Evolutionary conservation across 2,113 vertebrate genomes (phyloP).

Genomic region (Nycticryphes semicollaris): DNA sequence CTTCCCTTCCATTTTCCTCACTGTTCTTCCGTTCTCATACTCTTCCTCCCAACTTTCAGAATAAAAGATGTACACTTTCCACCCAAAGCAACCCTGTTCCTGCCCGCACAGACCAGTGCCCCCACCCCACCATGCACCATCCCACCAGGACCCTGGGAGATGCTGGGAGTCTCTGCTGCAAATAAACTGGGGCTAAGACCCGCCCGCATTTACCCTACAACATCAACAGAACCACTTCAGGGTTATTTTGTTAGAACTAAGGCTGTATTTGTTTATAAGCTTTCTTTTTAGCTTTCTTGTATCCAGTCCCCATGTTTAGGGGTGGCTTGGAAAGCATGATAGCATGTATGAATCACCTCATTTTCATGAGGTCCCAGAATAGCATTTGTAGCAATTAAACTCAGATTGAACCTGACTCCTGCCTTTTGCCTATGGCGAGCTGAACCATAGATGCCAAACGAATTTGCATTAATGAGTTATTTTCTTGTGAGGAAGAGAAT

Average conservation of each 20-base stretch:
- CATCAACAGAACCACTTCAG: neutral
- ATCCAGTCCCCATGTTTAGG: neutral
- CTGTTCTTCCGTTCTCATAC: neutral
- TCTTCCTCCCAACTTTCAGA: neutral
- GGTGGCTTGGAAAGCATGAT: neutral
- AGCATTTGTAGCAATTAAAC: constrained; percentile 38
- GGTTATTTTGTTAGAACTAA: neutral
- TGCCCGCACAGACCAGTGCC: neutral
- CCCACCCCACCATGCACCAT: rapidly evolving
- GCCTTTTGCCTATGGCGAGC: constrained; percentile 3
- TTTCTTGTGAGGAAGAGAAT: neutral
- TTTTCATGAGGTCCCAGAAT: neutral
- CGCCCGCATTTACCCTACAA: neutral
- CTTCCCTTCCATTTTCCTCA: neutral
- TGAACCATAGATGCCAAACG: neutral
- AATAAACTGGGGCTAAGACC: rapidly evolving
- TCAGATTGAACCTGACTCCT: constrained; percentile 29
- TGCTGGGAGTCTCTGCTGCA: rapidly evolving
- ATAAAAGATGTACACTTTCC: rapidly evolving
- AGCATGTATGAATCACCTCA: neutral
- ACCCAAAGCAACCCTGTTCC: rapidly evolving
- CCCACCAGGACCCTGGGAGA: neutral
- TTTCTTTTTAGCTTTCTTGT: neutral
- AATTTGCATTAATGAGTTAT: constrained; percentile 32
- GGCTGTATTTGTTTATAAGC: neutral